These are phyloP conservation scores for Vesta saturnalis DNA, from an alignment of 2,888 invertebrate genomes.

Conservation along the genomic window DNA sequence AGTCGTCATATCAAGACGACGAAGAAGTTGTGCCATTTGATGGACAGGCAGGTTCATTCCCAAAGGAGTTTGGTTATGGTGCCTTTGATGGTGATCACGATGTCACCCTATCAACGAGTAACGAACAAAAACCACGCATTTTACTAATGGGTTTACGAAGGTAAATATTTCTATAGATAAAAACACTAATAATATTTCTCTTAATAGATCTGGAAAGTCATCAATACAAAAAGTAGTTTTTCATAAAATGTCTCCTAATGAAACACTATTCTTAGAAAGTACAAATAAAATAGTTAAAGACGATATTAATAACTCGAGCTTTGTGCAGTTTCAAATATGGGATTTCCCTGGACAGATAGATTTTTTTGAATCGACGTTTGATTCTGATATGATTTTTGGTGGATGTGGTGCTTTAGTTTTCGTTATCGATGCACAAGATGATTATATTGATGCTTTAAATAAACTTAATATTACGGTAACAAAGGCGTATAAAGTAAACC, in stretches of 20 bases:
- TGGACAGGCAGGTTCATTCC: constrained; percentile 75
- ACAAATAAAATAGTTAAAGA: constrained; percentile 99
- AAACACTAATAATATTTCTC: not conserved
- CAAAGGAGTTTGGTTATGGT: constrained; percentile 93
- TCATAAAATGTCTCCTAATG: constrained; percentile 99
- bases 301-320: constrained; percentile 95
- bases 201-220: constrained; percentile 94
- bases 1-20: constrained; percentile 62
- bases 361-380: constrained; percentile 95
- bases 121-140: constrained; percentile 91
- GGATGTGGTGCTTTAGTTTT: constrained; percentile 98
- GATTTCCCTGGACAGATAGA: constrained; percentile 99
- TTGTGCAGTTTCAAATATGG: constrained; percentile 99
- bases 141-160: constrained; percentile 93
- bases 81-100: constrained; percentile 86
- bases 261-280: constrained; percentile 97
- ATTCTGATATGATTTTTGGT: constrained; percentile 95
- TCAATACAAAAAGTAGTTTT: constrained; percentile 99
- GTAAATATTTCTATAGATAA: constrained; percentile 60
- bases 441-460: constrained; percentile 94
- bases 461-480: constrained; percentile 94
- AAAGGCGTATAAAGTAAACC: constrained; percentile 95
- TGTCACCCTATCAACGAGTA: constrained; percentile 68
- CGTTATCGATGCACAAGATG: constrained; percentile 99
- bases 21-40: constrained; percentile 61